Evolutionary conservation across 2,888 invertebrate species (phyloP).

Genomic region (Cephus pygmeus): DNA sequence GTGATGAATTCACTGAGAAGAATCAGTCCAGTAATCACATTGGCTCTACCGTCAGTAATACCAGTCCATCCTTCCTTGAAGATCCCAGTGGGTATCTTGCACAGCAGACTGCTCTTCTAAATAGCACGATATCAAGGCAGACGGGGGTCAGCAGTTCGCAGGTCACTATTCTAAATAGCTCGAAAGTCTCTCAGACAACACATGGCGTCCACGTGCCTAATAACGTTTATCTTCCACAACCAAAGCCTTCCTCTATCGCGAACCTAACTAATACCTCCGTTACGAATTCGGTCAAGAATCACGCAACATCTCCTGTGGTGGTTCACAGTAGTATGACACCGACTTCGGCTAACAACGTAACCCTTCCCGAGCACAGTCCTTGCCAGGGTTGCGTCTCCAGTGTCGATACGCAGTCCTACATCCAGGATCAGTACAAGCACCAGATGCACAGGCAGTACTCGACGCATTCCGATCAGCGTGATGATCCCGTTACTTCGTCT

Average conservation of each 20-base stretch:
- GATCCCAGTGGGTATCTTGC: constrained; percentile 92
- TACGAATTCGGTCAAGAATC: constrained; percentile 52
- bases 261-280: constrained; percentile 53
- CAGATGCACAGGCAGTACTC: constrained; percentile 52
- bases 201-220: constrained; percentile 28
- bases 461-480: constrained; percentile 57
- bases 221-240: constrained; percentile 55
- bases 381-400: constrained; percentile 52
- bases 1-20: constrained; percentile 53
- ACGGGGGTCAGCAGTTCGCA: constrained; percentile 65
- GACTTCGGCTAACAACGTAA: constrained; percentile 48
- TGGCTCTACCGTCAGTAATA: constrained; percentile 55
- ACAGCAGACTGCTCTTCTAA: constrained; percentile 88
- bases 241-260: constrained; percentile 50
- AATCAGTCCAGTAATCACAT: constrained; percentile 30
- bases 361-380: constrained; percentile 53
- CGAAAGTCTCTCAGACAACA: constrained; percentile 40
- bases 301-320: constrained; percentile 59
- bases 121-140: constrained; percentile 83
- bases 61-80: constrained; percentile 87
- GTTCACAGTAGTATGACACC: constrained; percentile 63
- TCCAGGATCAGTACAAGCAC: constrained; percentile 56
- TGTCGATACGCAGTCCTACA: constrained; percentile 54
- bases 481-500: constrained; percentile 76
- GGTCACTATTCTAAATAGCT: constrained; percentile 42